Evolutionary conservation across 2,113 vertebrate species (phyloP), one percentile per base, ranked within the genome.

Genomic region (Pachyramphus minor): DNA sequence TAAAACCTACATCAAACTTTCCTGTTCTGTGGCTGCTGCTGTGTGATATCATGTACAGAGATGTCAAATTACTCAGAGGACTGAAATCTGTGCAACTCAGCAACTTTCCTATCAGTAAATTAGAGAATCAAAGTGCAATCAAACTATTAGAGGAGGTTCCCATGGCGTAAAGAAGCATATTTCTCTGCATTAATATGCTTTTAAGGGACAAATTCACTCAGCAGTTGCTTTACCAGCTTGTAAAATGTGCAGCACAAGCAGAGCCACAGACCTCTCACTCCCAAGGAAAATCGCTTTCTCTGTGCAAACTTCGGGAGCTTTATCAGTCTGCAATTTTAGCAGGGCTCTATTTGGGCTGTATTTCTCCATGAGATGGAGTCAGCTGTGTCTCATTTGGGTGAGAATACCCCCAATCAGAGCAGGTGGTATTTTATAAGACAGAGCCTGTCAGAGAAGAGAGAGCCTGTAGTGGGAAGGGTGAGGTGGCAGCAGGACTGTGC

Each of bases 1-100:
- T 58, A 96, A 97, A 97, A 92, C 73, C 66, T 44, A 55, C 77
- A 91, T 97, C 77, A 92, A 52, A 77, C 77, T 68, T 93, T 59
- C 68, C 73, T 76, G 63, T 95, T 69, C 82, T 91, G 59, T 55
- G 89, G 85, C 90, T 97, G 96, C 74, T 93, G 93, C 76, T 92
- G 41, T 59, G 81, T 81, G 92, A 87, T 95, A 83, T 11, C 80
- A 28, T 66, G 47, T 67, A 66, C 62, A 91, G 92, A 91, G 86
- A 95, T 66, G 91, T 84, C 63, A 94, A 96, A 91, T 96, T 80
- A 94, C 76, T 82, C 75, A 44, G 76, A 79, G 77, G 69, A 89
- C 30, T 68, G 81, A 93, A 96, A 97, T 90, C 66, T 76, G n/a
- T 87, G 75, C 83, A 91, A 53, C 94, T 63, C 84, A 85, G 82